These are phyloP conservation scores for Chondrilla cf. caribensis DNA, from an alignment of 37 sponge, comb jelly and placozoan genomes.

Conservation along the genomic window DNA sequence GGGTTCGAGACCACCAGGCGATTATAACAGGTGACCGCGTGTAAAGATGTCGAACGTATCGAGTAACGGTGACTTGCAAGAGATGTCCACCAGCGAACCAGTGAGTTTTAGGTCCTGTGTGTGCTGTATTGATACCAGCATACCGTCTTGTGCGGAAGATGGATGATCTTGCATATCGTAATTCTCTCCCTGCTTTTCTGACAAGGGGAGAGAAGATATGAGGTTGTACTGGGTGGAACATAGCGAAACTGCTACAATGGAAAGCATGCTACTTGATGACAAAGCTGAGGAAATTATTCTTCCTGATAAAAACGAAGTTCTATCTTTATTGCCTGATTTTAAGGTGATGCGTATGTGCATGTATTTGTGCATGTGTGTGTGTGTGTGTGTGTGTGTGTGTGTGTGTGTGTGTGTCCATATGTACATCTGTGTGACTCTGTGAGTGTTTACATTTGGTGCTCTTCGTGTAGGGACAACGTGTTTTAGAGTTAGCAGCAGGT, in stretches of 20 bases:
- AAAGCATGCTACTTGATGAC: slow-evolving; percentile 5
- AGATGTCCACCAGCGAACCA: too few relatives aligned
- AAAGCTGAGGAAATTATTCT: background rate
- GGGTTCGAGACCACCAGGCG: too few relatives aligned
- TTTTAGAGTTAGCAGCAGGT: slow-evolving; percentile 63
- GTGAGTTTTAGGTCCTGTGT: too few relatives aligned
- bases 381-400: background rate
- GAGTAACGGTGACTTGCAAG: too few relatives aligned
- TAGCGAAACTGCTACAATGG: background rate
- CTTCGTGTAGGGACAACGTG: slow-evolving; percentile 29
- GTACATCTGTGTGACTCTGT: too few relatives aligned
- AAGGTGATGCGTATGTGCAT: background rate
- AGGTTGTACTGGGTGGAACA: slow-evolving; percentile 7
- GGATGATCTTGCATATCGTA: too few relatives aligned
- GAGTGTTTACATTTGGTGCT: too few relatives aligned
- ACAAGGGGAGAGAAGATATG: slow-evolving; percentile 11
- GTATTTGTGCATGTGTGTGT: background rate
- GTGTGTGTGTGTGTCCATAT: background rate
- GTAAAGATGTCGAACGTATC: too few relatives aligned
- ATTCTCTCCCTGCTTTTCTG: too few relatives aligned
- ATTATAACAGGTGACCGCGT: too few relatives aligned
- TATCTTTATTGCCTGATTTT: background rate
- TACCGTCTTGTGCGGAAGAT: too few relatives aligned
- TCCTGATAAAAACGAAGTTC: background rate
- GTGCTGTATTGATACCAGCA: too few relatives aligned